Conservation (phyloP, 1,140 invertebrate genomes). For the Papilio machaon region DNA sequence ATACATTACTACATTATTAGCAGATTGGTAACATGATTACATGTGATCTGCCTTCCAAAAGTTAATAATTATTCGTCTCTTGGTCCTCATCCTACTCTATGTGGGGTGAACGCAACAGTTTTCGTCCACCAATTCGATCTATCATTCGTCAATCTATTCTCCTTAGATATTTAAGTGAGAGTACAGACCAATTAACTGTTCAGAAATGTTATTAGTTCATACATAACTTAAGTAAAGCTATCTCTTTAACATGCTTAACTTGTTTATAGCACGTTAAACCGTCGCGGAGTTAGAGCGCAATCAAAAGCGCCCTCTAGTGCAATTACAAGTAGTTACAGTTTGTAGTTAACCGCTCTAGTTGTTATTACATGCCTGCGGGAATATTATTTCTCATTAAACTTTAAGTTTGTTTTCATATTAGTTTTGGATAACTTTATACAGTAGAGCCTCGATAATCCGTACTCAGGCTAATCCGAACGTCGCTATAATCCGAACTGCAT, state of each 20-base stretch:
- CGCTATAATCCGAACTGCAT: no score
- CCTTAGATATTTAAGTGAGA: no score
- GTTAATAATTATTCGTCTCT: neutral
- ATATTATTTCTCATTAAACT: neutral
- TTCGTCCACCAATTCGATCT: no score
- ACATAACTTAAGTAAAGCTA: neutral
- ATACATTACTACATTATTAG: neutral
- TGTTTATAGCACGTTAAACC: constrained; percentile 8
- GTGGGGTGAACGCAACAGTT: no score
- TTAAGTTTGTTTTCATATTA: neutral
- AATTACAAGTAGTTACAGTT: constrained; percentile 23
- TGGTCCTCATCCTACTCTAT: no score
- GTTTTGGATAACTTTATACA: constrained; percentile 1
- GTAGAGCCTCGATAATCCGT: no score
- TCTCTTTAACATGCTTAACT: neutral
- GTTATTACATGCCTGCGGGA: constrained; percentile 4
- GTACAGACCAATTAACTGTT: no score
- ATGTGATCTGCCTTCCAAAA: neutral
- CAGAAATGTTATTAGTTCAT: neutral
- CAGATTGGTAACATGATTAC: neutral
- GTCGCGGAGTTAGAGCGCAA: neutral
- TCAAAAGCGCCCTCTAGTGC: constrained; percentile 20
- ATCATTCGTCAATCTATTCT: no score
- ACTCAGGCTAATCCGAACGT: no score
- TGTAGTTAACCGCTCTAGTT: constrained; percentile 9